Percentiles rank a stretch among this genome's conserved stretches.
Evolutionary conservation across 1,140 invertebrate species (phyloP).

Genomic region (Drosophila rufa): DNA sequence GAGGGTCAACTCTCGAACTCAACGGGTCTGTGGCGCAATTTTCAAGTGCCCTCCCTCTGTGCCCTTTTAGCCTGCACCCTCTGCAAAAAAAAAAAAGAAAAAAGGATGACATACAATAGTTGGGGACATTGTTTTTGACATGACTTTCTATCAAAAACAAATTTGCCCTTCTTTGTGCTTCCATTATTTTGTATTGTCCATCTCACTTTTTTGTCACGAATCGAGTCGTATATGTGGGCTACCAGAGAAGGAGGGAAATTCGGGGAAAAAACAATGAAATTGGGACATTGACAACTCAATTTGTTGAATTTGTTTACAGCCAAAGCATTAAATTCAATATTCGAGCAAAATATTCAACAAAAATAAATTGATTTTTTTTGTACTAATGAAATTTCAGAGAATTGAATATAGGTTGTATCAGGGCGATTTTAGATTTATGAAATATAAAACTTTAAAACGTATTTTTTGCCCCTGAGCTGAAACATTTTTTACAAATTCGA

Average conservation of each 20-base stretch:
- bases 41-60: conserved; percentile 61
- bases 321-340: conserved; percentile 10
- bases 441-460: neutral
- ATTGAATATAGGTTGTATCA: neutral
- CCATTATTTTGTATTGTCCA: conserved; percentile 58
- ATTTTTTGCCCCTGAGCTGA: neutral
- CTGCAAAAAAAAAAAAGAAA: conserved; percentile 6
- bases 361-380: neutral
- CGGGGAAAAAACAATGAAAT: conserved; percentile 4
- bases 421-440: neutral
- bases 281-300: conserved; percentile 47
- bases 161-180: conserved; percentile 77
- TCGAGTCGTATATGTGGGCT: conserved; percentile 49
- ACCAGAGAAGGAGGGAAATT: conserved; percentile 1
- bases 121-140: conserved; percentile 80
- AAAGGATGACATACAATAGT: conserved; percentile 73
- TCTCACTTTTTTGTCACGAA: conserved; percentile 45
- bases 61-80: conserved; percentile 5
- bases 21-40: conserved; percentile 69
- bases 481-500: too few relatives aligned
- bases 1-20: conserved; percentile 80
- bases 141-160: conserved; percentile 83
- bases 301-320: conserved; percentile 40
- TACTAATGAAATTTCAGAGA: neutral
- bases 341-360: neutral